A percentile compares a stretch with the other conserved stretches of the same genome.
These are phyloP conservation scores for Sthenelais limicola DNA, from an alignment of 2,888 invertebrate genomes.

Conservation along the genomic window DNA sequence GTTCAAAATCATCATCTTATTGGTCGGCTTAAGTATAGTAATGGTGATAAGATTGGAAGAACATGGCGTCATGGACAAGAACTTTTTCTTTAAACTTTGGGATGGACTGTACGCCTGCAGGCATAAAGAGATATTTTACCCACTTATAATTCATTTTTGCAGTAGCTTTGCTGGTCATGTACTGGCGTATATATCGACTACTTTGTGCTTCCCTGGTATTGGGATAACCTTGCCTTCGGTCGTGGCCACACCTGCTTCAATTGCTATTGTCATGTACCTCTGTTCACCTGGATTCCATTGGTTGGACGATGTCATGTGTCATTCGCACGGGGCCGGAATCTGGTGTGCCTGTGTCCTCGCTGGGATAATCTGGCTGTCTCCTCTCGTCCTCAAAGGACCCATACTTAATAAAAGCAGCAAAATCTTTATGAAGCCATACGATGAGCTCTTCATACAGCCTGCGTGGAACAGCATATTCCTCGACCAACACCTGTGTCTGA, in stretches of 20 bases:
- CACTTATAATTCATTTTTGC: slow-evolving; percentile 48
- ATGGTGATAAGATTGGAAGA: slow-evolving; percentile 51
- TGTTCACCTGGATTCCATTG: slow-evolving; percentile 44
- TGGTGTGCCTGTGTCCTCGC: slow-evolving; percentile 54
- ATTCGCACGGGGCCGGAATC: slow-evolving; percentile 45
- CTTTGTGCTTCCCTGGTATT: slow-evolving; percentile 51
- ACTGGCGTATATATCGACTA: slow-evolving; percentile 49
- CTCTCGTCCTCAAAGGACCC: slow-evolving; percentile 46
- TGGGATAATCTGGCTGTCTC: slow-evolving; percentile 51
- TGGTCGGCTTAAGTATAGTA: slow-evolving; percentile 48
- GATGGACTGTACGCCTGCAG: slow-evolving; percentile 48
- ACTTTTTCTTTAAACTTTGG: slow-evolving; percentile 45
- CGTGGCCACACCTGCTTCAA: slow-evolving; percentile 50
- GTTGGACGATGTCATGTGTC: slow-evolving; percentile 49
- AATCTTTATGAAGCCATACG: slow-evolving; percentile 53
- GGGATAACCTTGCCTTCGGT: slow-evolving; percentile 52
- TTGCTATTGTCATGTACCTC: slow-evolving; percentile 48
- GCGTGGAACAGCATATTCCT: slow-evolving; percentile 54
- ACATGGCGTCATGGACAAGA: slow-evolving; percentile 48
- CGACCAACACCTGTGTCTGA: slow-evolving; percentile 54
- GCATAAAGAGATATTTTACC: slow-evolving; percentile 50
- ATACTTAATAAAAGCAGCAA: slow-evolving; percentile 44
- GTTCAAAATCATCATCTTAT: slow-evolving; percentile 48
- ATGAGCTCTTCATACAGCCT: slow-evolving; percentile 51
- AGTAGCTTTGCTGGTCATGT: slow-evolving; percentile 50